These are phyloP conservation scores for Drosophila ohnishii DNA, from an alignment of 1,140 invertebrate species.

Conservation along the genomic window DNA sequence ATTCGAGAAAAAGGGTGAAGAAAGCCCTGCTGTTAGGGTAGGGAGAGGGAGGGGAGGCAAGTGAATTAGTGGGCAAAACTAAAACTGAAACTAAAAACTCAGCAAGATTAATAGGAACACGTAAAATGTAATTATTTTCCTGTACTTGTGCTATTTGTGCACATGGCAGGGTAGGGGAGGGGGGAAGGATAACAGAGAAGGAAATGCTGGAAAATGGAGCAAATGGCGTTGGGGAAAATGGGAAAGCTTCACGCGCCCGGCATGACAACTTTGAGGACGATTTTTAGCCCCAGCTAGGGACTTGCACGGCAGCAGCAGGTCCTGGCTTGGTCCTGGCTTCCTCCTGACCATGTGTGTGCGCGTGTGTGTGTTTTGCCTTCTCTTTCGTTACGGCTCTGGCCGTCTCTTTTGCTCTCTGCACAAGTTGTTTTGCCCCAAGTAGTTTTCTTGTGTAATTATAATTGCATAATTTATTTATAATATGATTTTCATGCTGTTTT, in stretches of 20 bases:
- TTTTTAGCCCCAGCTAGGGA: conserved; percentile 60
- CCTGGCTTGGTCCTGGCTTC: conserved; percentile 14
- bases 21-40: background rate
- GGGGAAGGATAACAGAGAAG: background rate
- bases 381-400: background rate
- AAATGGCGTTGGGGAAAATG: conserved; percentile 4
- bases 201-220: conserved; percentile 13
- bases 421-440: conserved; percentile 76
- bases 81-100: conserved; percentile 78
- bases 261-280: conserved; percentile 75
- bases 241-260: conserved; percentile 53
- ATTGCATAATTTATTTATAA: conserved; percentile 82
- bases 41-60: conserved; percentile 29
- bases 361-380: background rate
- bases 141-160: conserved; percentile 79
- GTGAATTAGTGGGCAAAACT: conserved; percentile 79
- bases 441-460: conserved; percentile 82
- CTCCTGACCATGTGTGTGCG: conserved; percentile 33
- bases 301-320: conserved; percentile 24
- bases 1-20: conserved; percentile 50
- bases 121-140: conserved; percentile 82
- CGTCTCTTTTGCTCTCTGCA: conserved; percentile 13
- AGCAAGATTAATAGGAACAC: conserved; percentile 81
- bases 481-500: conserved; percentile 81
- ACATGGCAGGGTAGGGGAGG: conserved; percentile 1